Conservation (phyloP, 2,797 vertebrate species). For the Brachymystax lenok region DNA sequence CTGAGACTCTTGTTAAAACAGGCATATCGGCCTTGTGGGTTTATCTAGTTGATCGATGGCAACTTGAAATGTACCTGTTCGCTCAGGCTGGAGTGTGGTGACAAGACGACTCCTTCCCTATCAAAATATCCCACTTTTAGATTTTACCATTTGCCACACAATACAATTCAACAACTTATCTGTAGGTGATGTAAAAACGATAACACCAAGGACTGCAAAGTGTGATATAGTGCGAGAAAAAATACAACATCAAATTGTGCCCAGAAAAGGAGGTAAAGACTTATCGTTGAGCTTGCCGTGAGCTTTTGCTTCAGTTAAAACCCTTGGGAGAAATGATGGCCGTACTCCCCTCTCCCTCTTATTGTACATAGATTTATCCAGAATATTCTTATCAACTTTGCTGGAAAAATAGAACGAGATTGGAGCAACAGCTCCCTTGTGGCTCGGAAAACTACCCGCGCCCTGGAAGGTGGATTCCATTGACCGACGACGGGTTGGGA, state of each 20-base stretch:
- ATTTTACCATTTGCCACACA: background rate
- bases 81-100: background rate
- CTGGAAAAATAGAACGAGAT: constrained; percentile 61
- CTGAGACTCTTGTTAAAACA: background rate
- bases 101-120: too few relatives aligned
- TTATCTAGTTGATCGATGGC: background rate
- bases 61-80: background rate
- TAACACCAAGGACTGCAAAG: background rate
- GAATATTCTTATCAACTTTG: background rate
- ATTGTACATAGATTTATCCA: background rate
- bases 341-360: background rate
- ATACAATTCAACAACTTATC: background rate
- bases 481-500: constrained; percentile 56
- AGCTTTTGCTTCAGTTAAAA: background rate
- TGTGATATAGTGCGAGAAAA: background rate
- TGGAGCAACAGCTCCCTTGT: constrained; percentile 51
- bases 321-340: background rate
- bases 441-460: constrained; percentile 80
- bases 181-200: background rate
- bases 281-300: constrained; percentile 27
- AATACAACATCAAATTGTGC: background rate
- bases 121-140: too few relatives aligned
- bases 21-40: background rate
- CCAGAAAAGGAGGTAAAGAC: constrained; percentile 31
- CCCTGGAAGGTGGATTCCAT: constrained; percentile 84